Percentiles rank a stretch among this genome's conserved stretches.
These are phyloP conservation scores for Myotis myotis DNA, from an alignment of 2,797 vertebrate species.

Conservation along the genomic window DNA sequence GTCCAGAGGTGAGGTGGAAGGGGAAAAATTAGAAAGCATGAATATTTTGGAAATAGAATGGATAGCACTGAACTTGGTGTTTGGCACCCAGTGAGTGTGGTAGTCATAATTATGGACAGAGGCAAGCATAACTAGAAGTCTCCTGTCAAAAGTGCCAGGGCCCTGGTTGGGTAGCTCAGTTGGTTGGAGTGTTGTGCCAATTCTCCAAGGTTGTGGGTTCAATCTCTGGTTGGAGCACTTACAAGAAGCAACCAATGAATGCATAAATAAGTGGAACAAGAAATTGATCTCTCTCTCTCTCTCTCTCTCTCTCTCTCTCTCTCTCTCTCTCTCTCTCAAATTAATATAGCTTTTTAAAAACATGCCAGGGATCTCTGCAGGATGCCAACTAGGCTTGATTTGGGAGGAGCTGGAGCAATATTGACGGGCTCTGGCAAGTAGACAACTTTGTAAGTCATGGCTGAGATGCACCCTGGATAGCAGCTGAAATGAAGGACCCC, in stretches of 20 bases:
- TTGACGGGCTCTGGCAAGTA: neutral
- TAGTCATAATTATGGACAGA: neutral
- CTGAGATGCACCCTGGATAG: neutral
- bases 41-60: neutral
- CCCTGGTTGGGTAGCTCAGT: neutral
- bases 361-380: neutral
- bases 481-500: neutral
- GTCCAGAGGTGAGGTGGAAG: neutral
- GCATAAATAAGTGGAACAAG: neutral
- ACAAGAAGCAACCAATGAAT: neutral
- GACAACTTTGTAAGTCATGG: neutral
- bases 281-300: no score
- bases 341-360: neutral
- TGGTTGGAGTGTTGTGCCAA: neutral
- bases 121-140: neutral
- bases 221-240: neutral
- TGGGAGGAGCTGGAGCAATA: neutral
- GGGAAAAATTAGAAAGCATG: neutral
- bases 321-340: neutral
- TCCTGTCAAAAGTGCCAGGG: neutral
- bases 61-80: neutral
- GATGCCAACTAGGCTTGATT: neutral
- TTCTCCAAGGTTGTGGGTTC: neutral
- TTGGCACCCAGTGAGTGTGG: neutral
- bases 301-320: neutral